phyloP scores from a whole-genome alignment of 2,113 vertebrate genomes.

The Mandrillus leucophaeus region DNA sequence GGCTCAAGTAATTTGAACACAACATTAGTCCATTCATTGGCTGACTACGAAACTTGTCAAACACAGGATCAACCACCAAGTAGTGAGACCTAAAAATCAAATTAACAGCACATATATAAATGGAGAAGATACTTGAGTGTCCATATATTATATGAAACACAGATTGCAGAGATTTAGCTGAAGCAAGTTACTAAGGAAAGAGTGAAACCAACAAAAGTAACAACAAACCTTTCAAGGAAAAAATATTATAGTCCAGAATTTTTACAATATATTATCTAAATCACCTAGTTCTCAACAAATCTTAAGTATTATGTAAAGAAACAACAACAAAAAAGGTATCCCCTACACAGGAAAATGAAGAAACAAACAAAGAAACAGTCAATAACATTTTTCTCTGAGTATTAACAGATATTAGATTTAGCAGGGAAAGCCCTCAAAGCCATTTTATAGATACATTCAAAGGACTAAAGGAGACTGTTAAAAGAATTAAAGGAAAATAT shows the following conservation, averaged over 20 bases:
- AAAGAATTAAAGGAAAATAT: neutral
- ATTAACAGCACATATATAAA: neutral
- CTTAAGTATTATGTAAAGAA: neutral
- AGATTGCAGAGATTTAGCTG: neutral
- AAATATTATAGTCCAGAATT: neutral
- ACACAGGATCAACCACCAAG: neutral
- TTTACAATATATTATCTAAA: too few species aligned
- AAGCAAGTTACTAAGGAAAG: neutral
- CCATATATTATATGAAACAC: neutral
- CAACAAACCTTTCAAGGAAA: neutral
- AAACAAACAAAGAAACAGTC: neutral
- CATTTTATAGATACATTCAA: neutral
- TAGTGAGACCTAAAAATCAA: neutral
- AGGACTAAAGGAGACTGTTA: neutral
- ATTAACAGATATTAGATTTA: neutral
- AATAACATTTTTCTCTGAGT: neutral
- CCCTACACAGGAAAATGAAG: neutral
- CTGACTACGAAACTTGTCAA: neutral
- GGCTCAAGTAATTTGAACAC: neutral
- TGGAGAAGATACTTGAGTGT: neutral
- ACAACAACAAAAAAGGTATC: neutral
- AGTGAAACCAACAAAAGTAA: neutral
- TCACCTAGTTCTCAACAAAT: neutral
- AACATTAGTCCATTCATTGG: neutral
- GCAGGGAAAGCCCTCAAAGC: neutral